These are phyloP conservation scores for Iselma pallidipennis DNA, from an alignment of 2,888 invertebrate genomes.

Conservation along the genomic window DNA sequence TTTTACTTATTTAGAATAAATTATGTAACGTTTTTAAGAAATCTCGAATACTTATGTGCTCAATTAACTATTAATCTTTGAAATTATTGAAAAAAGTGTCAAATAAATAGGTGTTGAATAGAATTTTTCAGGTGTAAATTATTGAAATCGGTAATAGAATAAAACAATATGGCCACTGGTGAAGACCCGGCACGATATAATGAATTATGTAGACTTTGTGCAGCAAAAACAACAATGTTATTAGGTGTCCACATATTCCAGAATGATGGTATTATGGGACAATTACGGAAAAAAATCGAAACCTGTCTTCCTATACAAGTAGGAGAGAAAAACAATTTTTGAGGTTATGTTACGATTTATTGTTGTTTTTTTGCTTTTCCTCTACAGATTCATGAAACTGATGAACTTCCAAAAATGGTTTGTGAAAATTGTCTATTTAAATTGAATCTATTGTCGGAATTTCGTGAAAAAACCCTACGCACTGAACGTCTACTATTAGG, in stretches of 20 bases:
- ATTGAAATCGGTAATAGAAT: conserved; percentile 20
- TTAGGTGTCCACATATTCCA: conserved; percentile 53
- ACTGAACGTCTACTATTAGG: conserved; percentile 59
- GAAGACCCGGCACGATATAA: conserved; percentile 45
- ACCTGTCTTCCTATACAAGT: conserved; percentile 63
- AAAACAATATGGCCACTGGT: conserved; percentile 44
- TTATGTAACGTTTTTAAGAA: neutral
- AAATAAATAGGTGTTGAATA: neutral
- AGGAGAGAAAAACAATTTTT: conserved; percentile 26
- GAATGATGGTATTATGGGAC: conserved; percentile 57
- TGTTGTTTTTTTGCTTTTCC: conserved; percentile 10
- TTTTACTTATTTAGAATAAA: neutral
- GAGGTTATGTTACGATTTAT: conserved; percentile 19
- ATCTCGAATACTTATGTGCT: neutral
- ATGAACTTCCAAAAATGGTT: conserved; percentile 63
- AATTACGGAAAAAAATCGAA: conserved; percentile 63
- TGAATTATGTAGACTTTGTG: conserved; percentile 55
- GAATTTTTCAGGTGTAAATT: conserved; percentile 14
- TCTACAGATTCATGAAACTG: conserved; percentile 59
- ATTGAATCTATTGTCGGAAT: conserved; percentile 61
- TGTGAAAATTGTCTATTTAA: conserved; percentile 63
- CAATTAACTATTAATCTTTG: neutral
- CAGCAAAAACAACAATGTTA: conserved; percentile 50
- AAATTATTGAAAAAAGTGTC: neutral
- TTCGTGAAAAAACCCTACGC: conserved; percentile 60